phyloP scores from a whole-genome alignment of 1,140 invertebrate genomes.

The Aphelenchoides avenae region DNA sequence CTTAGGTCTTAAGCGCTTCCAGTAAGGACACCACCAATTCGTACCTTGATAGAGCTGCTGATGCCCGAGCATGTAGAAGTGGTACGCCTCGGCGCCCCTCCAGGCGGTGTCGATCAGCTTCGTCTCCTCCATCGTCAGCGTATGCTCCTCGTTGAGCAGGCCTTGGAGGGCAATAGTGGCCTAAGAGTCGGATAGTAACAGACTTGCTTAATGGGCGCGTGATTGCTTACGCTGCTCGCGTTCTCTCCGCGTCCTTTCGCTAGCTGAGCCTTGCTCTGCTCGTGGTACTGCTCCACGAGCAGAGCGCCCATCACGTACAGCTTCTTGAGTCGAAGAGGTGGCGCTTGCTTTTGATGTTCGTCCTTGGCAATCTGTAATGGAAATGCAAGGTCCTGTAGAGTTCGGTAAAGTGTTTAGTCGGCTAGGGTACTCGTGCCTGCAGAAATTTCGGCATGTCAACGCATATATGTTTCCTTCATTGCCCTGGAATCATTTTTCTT shows the following conservation, averaged over 20 bases:
- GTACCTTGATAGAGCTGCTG: constrained; percentile 69
- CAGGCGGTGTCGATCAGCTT: constrained; percentile 72
- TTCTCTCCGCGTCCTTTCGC: constrained; percentile 47
- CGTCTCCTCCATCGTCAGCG: constrained; percentile 60
- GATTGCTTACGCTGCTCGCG: constrained; percentile 16
- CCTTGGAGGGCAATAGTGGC: constrained; percentile 54
- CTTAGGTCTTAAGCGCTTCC: too few species aligned
- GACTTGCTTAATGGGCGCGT: too few species aligned
- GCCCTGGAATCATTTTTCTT: too few species aligned
- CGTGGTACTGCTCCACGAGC: constrained; percentile 76
- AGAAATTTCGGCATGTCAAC: too few species aligned
- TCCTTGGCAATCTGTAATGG: constrained; percentile 66
- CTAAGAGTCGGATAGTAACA: constrained; percentile 24
- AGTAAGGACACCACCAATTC: too few species aligned
- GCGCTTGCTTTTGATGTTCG: constrained; percentile 69
- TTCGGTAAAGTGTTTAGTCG: too few species aligned
- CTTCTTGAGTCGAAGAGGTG: constrained; percentile 77
- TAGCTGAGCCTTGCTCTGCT: constrained; percentile 61
- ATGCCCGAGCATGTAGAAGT: constrained; percentile 78
- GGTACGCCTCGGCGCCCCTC: constrained; percentile 78
- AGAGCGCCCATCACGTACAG: constrained; percentile 80
- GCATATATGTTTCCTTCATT: too few species aligned
- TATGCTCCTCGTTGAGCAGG: constrained; percentile 62
- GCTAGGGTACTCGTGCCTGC: too few species aligned
- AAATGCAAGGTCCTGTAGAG: too few species aligned